These are phyloP conservation scores for Nycticorax nycticorax DNA, from an alignment of 2,113 vertebrate species.

Conservation along the genomic window DNA sequence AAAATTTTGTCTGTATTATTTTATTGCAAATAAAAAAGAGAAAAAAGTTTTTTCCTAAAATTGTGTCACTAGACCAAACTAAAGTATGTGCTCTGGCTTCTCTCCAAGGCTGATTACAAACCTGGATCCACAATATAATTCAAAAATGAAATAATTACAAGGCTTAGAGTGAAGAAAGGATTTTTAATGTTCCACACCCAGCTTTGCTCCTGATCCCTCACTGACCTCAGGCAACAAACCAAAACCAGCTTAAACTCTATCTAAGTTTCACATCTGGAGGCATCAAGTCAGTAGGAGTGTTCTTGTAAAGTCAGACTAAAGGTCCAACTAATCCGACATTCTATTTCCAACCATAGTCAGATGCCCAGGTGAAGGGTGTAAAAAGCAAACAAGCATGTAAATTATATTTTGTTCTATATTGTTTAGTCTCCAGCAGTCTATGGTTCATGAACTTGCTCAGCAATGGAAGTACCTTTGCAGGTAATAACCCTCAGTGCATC, in stretches of 20 bases:
- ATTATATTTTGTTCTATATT: neutral
- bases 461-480: neutral
- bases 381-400: neutral
- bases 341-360: neutral
- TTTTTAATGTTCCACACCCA: conserved; percentile 44
- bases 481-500: neutral
- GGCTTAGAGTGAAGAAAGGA: conserved; percentile 29
- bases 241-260: conserved; percentile 2
- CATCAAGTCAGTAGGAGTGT: neutral
- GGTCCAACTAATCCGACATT: neutral
- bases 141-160: conserved; percentile 55
- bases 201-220: neutral
- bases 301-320: neutral
- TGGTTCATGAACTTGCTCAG: neutral
- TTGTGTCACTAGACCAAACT: neutral
- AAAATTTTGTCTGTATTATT: neutral
- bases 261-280: conserved; percentile 21
- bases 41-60: neutral
- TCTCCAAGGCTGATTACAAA: conserved; percentile 39
- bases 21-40: neutral
- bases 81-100: conserved; percentile 6
- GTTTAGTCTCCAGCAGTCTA: neutral
- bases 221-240: conserved; percentile 35
- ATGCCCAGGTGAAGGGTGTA: neutral
- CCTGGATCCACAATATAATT: conserved; percentile 24